Base-by-base conservation (phyloP, 2,888 invertebrate genomes). In the Ormia ochracea region DNA sequence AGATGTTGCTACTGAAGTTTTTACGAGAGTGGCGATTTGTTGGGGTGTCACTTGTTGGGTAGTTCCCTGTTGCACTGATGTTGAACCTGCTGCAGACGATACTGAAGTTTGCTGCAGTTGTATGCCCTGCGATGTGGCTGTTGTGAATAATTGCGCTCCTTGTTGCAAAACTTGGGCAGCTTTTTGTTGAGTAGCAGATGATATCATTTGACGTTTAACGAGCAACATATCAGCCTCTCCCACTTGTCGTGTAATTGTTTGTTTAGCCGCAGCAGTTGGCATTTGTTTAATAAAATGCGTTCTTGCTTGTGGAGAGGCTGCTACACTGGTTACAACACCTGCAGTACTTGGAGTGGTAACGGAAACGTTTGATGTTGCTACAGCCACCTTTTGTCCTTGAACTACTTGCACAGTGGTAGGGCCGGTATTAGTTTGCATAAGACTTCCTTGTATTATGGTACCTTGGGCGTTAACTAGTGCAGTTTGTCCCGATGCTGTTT, bases 171-270 rank as follows among this genome's bases (percentile, higher is more conserved):
- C 90, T 52, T 90, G 90, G 0, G 89, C 88, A 65, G 89, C 88
- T 77, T 91, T 90, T 26, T 80, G 79, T 54, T 80, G 80, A 5
- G 58, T 72, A 86, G 90, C 28, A 1, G 87, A 85, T 36, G 87
- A 69, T 33, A 89, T 86, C 14, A 90, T 87, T 73, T 92, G 92
- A 3, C 92, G 90, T 82, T 92, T 92, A 1, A 93, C 88, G 54
- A 93, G 83, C 3, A 92, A 73, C 90, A 93, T 91, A 83, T 93
- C 93, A 9, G 75, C 81, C 41, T 92, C 92, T 0, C 92, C 91
- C 23, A 92, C 90, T 58, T 92, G 90, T 0, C 91, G 89, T 1
- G 91, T 87, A 2, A 91, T 86, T 0, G 90, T 88, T 82, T 91
- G 91, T 80, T 91, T 91, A 4, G 85, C 87, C 0, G 87, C 84